Evolutionary conservation across 2,113 vertebrate genomes (phyloP).

Genomic region (Echinops telfairi): DNA sequence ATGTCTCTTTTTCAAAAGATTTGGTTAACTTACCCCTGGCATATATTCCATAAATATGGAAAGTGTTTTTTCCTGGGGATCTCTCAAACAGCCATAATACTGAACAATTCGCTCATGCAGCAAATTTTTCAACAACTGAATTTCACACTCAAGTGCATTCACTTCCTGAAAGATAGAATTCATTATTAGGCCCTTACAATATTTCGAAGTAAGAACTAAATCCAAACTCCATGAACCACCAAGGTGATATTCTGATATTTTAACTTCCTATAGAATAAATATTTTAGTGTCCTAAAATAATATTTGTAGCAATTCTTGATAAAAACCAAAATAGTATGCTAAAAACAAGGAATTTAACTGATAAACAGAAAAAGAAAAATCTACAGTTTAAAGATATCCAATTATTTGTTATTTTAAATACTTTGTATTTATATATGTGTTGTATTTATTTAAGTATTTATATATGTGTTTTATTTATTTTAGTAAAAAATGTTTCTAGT

Average conservation of each 20-base stretch:
- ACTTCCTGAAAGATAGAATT: constrained; percentile 91
- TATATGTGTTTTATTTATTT: neutral
- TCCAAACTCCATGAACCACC: constrained; percentile 3
- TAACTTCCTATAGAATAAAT: constrained; percentile 27
- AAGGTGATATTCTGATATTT: constrained; percentile 56
- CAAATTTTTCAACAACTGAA: constrained; percentile 98
- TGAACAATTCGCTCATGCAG: constrained; percentile 98
- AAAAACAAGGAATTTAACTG: constrained; percentile 24
- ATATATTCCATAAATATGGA: constrained; percentile 99
- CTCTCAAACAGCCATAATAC: constrained; percentile 98
- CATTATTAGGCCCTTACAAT: constrained; percentile 44
- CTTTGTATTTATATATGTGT: neutral
- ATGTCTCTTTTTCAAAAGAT: neutral
- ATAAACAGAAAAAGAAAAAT: constrained; percentile 55
- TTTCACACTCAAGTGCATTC: constrained; percentile 98
- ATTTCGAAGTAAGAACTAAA: neutral
- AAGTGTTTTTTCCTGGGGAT: constrained; percentile 95
- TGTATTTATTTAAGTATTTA: neutral
- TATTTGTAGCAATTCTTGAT: neutral
- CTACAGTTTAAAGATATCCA: neutral
- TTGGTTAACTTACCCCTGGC: constrained; percentile 93
- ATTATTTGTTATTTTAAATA: constrained; percentile 43
- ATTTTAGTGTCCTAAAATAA: constrained; percentile 35
- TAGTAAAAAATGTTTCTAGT: constrained; percentile 35
- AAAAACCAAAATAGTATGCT: neutral